Percentiles rank a stretch among this genome's conserved stretches.
Conservation (phyloP, 2,888 invertebrate genomes). For the Callyntrura sp. region DNA sequence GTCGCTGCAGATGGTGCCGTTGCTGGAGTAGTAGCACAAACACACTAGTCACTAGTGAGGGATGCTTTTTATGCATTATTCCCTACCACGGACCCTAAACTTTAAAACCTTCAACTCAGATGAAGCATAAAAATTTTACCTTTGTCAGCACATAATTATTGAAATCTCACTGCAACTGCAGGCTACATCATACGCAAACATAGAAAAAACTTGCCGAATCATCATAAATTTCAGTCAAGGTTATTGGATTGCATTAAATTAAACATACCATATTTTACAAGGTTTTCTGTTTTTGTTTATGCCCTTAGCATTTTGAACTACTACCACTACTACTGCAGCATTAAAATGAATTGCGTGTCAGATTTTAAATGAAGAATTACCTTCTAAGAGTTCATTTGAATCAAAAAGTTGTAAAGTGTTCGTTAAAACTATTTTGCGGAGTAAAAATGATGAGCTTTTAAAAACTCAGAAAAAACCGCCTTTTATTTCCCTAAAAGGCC, state of each 20-base stretch:
- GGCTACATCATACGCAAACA: conserved; percentile 13
- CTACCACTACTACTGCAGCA: not conserved
- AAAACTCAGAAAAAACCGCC: not conserved
- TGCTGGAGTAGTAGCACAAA: not conserved
- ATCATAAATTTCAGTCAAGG: conserved; percentile 52
- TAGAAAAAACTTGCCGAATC: conserved; percentile 46
- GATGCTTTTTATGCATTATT: no score
- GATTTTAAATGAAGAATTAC: not conserved
- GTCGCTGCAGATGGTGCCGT: not conserved
- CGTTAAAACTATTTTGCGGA: not conserved
- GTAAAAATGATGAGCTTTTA: not conserved
- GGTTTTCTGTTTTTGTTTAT: not conserved
- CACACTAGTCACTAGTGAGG: no score
- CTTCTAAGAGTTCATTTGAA: no score
- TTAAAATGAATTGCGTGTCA: conserved; percentile 13
- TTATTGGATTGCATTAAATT: conserved; percentile 41
- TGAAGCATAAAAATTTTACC: not conserved
- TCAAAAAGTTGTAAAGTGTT: not conserved
- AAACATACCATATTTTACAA: not conserved
- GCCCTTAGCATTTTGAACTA: not conserved
- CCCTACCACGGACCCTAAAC: not conserved
- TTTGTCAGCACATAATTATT: conserved; percentile 2
- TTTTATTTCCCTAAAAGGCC: conserved; percentile 2
- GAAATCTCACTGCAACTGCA: conserved; percentile 32
- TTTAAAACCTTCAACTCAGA: not conserved